phyloP scores from a whole-genome alignment of 1,140 invertebrate genomes.

The Cydia pomonella region DNA sequence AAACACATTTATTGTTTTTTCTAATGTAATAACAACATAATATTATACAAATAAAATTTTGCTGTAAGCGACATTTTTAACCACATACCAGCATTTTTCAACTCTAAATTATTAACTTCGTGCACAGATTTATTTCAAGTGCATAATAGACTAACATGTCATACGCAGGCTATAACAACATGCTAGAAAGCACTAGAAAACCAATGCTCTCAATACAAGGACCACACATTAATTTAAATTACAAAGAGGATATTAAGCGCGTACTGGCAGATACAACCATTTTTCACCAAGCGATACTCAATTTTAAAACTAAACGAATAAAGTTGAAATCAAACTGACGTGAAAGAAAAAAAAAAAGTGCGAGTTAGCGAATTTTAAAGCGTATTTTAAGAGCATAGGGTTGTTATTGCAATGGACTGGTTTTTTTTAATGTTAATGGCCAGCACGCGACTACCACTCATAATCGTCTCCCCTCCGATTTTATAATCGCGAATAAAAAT shows the following conservation, averaged over 20 bases:
- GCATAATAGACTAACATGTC: slow-evolving; percentile 6
- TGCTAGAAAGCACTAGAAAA: slow-evolving; percentile 27
- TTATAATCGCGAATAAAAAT: slow-evolving; percentile 33
- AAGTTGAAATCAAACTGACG: background rate
- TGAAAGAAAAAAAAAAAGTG: background rate
- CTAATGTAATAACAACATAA: too few relatives aligned
- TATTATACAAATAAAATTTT: too few relatives aligned
- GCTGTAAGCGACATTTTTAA: too few relatives aligned
- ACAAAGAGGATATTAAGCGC: slow-evolving; percentile 13
- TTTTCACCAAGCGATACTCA: background rate
- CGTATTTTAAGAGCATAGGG: background rate
- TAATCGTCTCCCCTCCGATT: slow-evolving; percentile 30
- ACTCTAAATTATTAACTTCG: too few relatives aligned
- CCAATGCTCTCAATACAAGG: slow-evolving; percentile 26
- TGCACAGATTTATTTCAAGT: background rate
- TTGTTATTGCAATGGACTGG: background rate
- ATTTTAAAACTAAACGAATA: background rate
- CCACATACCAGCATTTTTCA: too few relatives aligned
- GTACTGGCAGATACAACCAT: background rate
- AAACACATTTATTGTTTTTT: too few relatives aligned
- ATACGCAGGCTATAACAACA: background rate
- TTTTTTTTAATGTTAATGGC: slow-evolving; percentile 31
- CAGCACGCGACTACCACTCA: slow-evolving; percentile 31
- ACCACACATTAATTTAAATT: slow-evolving; percentile 26
- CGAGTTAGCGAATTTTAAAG: slow-evolving; percentile 1